Evolutionary conservation across 2,888 invertebrate species (phyloP), one percentile per base, ranked within the genome.

Genomic region (Meta bourneti): DNA sequence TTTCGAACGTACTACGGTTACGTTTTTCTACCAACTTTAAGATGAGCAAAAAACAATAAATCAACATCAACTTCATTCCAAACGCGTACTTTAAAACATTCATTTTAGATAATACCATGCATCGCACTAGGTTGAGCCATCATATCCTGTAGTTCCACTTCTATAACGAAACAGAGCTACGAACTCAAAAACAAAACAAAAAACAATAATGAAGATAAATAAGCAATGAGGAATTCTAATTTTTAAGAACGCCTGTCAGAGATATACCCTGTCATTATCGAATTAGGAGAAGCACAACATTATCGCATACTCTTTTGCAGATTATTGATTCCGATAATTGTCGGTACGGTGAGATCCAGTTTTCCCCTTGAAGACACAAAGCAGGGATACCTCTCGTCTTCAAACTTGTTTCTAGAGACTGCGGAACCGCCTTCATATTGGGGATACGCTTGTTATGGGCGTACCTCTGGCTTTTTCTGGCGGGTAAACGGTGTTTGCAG

Each of bases 291-390:
- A 85, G 75, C 85, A 77, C 77, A 78, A 51, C 72, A 69, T 75
- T 61, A 75, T 51, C 69, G 20, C 70, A 19, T 70, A 85, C 34
- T 51, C 48, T 69, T 85, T 69, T 69, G 72, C 52, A 85, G 77
- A 78, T 85, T 85, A 85, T 85, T 85, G 85, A 85, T 85, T 85
- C 85, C 78, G 77, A 70, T 85, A 85, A 85, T 85, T 77, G 85
- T 49, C 77, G n/a, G 20, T 75, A 1, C 16, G 48, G 11, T 49
- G 13, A 79, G n/a, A 84, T 75, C 69, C 75, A 75, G 75, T 84
- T 84, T 48, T 61, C 51, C 34, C 19, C 9, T 8, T 11, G 69
- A 16, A 20, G 61, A 69, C 61, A 77, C 74, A 75, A 84, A 84
- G 77, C 19, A 20, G 48, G 52, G 72, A 49, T 49, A 83, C 6